These are phyloP conservation scores for Amitus sp. DNA, from an alignment of 2,888 invertebrate genomes.

Conservation along the genomic window DNA sequence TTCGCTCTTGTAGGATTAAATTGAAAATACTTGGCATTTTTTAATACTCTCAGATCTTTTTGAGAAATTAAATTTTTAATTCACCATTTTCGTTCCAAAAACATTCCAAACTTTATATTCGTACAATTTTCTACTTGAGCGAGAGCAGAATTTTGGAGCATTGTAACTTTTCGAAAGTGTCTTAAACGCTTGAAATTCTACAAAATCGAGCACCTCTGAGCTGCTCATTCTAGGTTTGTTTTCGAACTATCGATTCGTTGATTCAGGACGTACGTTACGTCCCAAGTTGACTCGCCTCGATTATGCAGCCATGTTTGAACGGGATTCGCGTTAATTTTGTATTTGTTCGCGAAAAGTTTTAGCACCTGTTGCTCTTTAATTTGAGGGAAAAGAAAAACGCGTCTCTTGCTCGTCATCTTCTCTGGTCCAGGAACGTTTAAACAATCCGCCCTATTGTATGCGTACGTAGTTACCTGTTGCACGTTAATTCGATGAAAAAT, in stretches of 20 bases:
- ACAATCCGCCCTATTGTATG: slow-evolving; percentile 49
- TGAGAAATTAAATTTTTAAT: too few relatives aligned
- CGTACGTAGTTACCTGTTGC: slow-evolving; percentile 48
- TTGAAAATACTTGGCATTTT: too few relatives aligned
- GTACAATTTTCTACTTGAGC: too few relatives aligned
- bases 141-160: too few relatives aligned
- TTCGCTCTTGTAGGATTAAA: too few relatives aligned
- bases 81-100: too few relatives aligned
- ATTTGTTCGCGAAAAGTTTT: slow-evolving; percentile 29
- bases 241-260: slow-evolving; percentile 1
- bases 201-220: too few relatives aligned
- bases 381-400: slow-evolving; percentile 50
- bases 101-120: too few relatives aligned
- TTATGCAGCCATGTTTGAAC: slow-evolving; percentile 31
- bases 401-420: slow-evolving; percentile 33
- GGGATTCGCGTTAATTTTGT: slow-evolving; percentile 33
- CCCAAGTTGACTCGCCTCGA: slow-evolving; percentile 25
- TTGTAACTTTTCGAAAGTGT: too few relatives aligned
- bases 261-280: slow-evolving; percentile 18
- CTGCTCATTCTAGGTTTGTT: not conserved
- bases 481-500: slow-evolving; percentile 37
- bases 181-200: not conserved
- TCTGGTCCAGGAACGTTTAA: slow-evolving; percentile 57
- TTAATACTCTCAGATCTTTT: too few relatives aligned
- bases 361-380: slow-evolving; percentile 60